Percentiles rank a stretch among this genome's conserved stretches.
Conservation (phyloP, 2,888 invertebrate genomes). For the Hemithea aestivaria region DNA sequence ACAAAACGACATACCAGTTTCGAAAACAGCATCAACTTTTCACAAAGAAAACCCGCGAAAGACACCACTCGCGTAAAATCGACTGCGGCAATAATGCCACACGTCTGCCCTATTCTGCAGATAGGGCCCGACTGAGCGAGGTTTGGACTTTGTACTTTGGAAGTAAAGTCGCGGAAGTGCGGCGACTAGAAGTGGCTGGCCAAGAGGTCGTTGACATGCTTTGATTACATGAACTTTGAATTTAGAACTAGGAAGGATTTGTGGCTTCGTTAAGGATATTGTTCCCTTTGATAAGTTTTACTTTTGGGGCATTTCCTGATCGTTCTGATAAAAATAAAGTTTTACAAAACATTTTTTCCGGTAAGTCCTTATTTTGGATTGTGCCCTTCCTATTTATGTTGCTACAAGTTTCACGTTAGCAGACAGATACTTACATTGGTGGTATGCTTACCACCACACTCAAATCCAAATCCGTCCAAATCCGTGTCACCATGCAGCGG, state of each 20-base stretch:
- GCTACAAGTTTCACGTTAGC: no score
- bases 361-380: no score
- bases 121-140: conserved; percentile 12
- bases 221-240: background rate
- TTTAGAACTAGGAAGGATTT: conserved; percentile 2
- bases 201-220: conserved; percentile 12
- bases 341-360: no score
- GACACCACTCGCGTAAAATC: conserved; percentile 9
- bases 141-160: background rate
- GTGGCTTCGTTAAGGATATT: conserved; percentile 10
- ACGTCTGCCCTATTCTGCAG: conserved; percentile 12
- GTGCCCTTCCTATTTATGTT: no score
- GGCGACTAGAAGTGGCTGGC: conserved; percentile 8
- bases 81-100: background rate
- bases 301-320: no score
- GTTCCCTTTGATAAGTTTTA: no score
- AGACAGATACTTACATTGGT: no score
- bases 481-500: no score
- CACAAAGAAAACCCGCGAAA: conserved; percentile 11
- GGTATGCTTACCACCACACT: no score
- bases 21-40: conserved; percentile 4
- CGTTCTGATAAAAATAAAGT: no score
- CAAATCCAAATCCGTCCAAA: no score
- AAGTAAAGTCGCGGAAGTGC: conserved; percentile 11
- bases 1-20: conserved; percentile 11